phyloP scores from a whole-genome alignment of 2,888 invertebrate species.

The Tenthredo amoena region DNA sequence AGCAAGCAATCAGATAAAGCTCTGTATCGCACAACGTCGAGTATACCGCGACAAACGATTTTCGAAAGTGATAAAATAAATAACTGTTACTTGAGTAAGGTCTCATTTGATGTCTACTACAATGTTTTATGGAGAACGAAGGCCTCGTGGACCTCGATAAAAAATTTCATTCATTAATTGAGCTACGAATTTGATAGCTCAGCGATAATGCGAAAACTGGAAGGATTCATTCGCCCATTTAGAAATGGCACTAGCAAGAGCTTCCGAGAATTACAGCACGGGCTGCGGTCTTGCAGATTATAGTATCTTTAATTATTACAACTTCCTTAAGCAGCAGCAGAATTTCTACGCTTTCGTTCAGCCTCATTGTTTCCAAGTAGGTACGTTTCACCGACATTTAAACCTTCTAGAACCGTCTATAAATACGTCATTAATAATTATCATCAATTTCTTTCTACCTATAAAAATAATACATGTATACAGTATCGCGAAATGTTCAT shows the following conservation, averaged over 20 bases:
- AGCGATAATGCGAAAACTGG: not conserved
- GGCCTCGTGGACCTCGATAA: not conserved
- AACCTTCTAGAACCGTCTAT: conserved; percentile 1
- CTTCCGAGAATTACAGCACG: conserved; percentile 14
- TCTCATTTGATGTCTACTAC: not conserved
- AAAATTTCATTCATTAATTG: not conserved
- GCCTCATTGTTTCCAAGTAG: conserved; percentile 15
- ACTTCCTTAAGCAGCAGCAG: not conserved
- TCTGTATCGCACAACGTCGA: too few relatives aligned
- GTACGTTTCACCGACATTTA: not conserved
- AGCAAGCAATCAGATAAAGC: too few relatives aligned
- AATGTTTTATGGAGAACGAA: not conserved
- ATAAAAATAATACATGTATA: not conserved
- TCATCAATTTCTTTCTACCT: not conserved
- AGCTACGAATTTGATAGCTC: not conserved
- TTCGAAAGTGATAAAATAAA: not conserved
- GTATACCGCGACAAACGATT: too few relatives aligned
- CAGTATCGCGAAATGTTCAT: not conserved
- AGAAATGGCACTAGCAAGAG: conserved; percentile 1
- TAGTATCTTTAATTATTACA: conserved; percentile 39
- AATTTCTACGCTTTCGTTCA: conserved; percentile 11
- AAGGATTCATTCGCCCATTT: conserved; percentile 21
- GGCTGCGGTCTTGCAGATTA: conserved; percentile 37
- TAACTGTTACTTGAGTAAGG: not conserved
- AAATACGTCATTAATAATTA: not conserved